These are phyloP conservation scores for Carcharodon carcharias DNA, from an alignment of 2,797 vertebrate genomes.

Conservation along the genomic window DNA sequence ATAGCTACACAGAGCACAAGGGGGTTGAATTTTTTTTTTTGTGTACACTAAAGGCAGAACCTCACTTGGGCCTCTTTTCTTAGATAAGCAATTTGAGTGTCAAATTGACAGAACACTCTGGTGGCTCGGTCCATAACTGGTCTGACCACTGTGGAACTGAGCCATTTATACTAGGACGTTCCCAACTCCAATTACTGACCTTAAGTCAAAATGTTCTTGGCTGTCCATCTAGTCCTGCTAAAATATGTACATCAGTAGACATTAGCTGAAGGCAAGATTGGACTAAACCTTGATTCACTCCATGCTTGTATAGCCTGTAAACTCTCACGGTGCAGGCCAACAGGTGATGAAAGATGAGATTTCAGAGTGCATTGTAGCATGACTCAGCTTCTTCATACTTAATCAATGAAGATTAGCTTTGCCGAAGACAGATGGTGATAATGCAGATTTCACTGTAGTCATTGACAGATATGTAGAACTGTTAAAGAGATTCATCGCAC, in stretches of 20 bases:
- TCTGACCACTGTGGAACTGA: not conserved
- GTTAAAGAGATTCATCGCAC: not conserved
- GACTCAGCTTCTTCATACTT: not conserved
- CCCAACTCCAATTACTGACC: not conserved
- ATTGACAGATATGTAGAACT: not conserved
- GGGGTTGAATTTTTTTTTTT: not conserved
- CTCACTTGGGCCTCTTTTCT: not conserved
- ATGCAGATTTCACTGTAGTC: conserved; percentile 5
- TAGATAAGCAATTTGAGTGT: not conserved
- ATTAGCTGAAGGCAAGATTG: not conserved
- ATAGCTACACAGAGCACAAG: not conserved
- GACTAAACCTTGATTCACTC: not conserved
- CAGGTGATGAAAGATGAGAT: not conserved
- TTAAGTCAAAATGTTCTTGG: not conserved
- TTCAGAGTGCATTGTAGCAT: not conserved
- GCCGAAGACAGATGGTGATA: not conserved
- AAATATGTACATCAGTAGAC: not conserved
- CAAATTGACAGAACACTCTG: no score
- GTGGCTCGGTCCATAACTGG: not conserved
- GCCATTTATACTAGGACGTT: not conserved
- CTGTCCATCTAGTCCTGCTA: not conserved
- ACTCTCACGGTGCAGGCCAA: not conserved
- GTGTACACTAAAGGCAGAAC: not conserved
- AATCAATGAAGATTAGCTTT: not conserved
- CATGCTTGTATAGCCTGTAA: not conserved